Conservation (phyloP, 2,797 vertebrate species). For the Lacerta agilis region DNA sequence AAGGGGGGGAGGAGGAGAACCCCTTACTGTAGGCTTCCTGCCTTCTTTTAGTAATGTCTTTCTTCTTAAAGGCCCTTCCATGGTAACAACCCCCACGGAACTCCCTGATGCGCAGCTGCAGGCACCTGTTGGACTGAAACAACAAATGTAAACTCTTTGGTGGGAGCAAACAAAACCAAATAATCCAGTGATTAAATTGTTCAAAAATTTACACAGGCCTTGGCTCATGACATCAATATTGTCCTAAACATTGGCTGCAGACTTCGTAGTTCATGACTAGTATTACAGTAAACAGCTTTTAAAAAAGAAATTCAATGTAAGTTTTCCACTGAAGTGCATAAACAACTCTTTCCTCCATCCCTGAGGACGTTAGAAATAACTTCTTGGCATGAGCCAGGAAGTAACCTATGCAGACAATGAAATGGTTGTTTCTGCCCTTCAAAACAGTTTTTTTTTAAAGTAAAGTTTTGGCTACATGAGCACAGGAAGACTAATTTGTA, state of each 20-base stretch:
- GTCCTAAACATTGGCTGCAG: not conserved
- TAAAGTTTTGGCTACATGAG: too few relatives aligned
- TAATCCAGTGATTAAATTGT: not conserved
- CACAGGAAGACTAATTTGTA: too few relatives aligned
- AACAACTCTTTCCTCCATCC: too few relatives aligned
- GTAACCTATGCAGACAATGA: too few relatives aligned
- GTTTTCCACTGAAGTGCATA: too few relatives aligned
- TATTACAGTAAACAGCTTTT: not conserved
- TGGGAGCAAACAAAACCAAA: not conserved
- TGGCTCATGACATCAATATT: not conserved
- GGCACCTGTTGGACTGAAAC: constrained; percentile 79
- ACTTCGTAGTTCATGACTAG: not conserved
- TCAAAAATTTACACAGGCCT: not conserved
- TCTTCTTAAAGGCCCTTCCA: constrained; percentile 90
- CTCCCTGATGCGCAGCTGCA: constrained; percentile 84
- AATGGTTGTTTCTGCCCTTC: too few relatives aligned
- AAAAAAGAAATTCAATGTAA: too few relatives aligned
- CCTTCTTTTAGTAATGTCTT: constrained; percentile 95
- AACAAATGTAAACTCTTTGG: constrained; percentile 25
- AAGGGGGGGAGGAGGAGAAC: not conserved
- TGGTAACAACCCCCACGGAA: constrained; percentile 82
- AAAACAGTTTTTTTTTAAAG: too few relatives aligned
- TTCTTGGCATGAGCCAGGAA: too few relatives aligned
- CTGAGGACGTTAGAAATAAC: too few relatives aligned
- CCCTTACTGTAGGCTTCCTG: constrained; percentile 90